Evolutionary conservation across 2,113 vertebrate genomes (phyloP), one percentile per base, ranked within the genome.

Genomic region (Polyodon spathula): DNA sequence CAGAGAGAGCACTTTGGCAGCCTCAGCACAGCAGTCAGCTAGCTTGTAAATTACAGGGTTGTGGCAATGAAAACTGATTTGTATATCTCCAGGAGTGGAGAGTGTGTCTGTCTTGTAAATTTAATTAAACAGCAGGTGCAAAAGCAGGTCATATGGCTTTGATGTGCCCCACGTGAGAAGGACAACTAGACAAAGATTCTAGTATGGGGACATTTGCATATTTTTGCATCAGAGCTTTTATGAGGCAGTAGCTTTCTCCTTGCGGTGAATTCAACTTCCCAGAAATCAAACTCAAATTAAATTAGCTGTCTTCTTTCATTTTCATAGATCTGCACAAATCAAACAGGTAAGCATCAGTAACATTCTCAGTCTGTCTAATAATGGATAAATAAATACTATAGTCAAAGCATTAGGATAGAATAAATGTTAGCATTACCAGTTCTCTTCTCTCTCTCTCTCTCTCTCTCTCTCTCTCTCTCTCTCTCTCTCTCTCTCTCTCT

Each of bases 91-190:
- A 1, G 78, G 82, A 85, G 83, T 67, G 74, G 80, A 77, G 78
- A 80, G 81, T 77, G 79, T 71, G 81, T 79, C 82, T 85, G 84
- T 76, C 81, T 86, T 87, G 86, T 86, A 86, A 85, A 89, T 89
- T 88, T 89, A 88, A 89, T 89, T 88, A 89, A 90, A 88, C 87
- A 89, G 86, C 88, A 89, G 88, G 88, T 90, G 88, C 87, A 87
- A 83, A 88, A 88, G 86, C 86, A 84, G 87, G 88, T 89, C 86
- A 82, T 86, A 84, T 86, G 88, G 86, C 84, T 88, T 82, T 85
- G 85, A 87, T 86, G 83, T 81, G 86, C 84, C 88, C 86, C 84
- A 79, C 82, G 86, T 71, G 88, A 85, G 84, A 79, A 80, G 79
- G 82, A 85, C 86, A 86, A 82, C 77, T 73, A 86, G 82, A 86